phyloP scores from a whole-genome alignment of 2,888 invertebrate species.

The Temnothorax ravouxi region DNA sequence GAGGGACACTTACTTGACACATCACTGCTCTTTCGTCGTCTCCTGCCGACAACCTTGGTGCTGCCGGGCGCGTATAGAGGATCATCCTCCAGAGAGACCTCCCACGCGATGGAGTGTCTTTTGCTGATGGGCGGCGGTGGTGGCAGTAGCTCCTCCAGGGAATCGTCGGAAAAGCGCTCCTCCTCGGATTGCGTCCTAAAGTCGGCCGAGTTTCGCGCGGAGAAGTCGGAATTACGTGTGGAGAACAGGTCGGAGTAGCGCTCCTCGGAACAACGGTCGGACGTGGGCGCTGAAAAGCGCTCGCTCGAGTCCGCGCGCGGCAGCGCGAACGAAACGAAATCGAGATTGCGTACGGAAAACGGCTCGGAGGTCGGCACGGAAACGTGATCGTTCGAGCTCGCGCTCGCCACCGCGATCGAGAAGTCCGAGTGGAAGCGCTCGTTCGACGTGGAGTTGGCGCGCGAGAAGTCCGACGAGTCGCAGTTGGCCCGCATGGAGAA shows the following conservation, averaged over 20 bases:
- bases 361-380: slow-evolving; percentile 84
- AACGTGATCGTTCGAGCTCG: slow-evolving; percentile 85
- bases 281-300: slow-evolving; percentile 80
- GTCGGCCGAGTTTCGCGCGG: slow-evolving; percentile 84
- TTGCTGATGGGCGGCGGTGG: slow-evolving; percentile 89
- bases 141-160: slow-evolving; percentile 92
- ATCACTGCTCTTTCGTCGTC: slow-evolving; percentile 86
- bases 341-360: slow-evolving; percentile 83
- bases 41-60: slow-evolving; percentile 88
- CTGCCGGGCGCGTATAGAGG: slow-evolving; percentile 91
- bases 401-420: slow-evolving; percentile 84
- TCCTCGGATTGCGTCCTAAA: slow-evolving; percentile 86
- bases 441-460: slow-evolving; percentile 85
- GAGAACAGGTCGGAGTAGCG: slow-evolving; percentile 84
- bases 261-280: slow-evolving; percentile 82
- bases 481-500: slow-evolving; percentile 85
- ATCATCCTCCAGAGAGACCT: slow-evolving; percentile 92
- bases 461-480: slow-evolving; percentile 85
- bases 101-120: slow-evolving; percentile 95
- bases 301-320: slow-evolving; percentile 81
- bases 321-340: slow-evolving; percentile 82
- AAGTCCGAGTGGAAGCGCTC: slow-evolving; percentile 85
- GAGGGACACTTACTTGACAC: slow-evolving; percentile 85
- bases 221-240: slow-evolving; percentile 83
- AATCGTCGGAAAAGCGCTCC: slow-evolving; percentile 93